Conservation (phyloP, 2,888 invertebrate species). For the Atrina japonica region DNA sequence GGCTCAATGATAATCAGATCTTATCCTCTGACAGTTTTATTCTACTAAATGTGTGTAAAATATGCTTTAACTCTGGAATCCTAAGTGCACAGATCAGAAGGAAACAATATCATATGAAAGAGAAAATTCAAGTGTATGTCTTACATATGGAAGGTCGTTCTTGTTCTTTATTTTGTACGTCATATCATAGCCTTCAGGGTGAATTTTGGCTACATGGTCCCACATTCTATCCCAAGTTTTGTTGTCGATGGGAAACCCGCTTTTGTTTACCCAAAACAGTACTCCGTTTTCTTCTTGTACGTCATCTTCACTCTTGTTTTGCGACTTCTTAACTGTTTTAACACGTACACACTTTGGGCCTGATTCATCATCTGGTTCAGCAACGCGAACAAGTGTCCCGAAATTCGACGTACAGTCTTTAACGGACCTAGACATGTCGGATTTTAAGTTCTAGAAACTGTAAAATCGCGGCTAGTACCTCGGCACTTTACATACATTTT, state of each 20-base stretch:
- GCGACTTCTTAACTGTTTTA: slow-evolving; percentile 50
- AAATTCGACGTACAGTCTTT: slow-evolving; percentile 28
- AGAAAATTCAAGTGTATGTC: background rate
- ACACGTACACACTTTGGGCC: slow-evolving; percentile 30
- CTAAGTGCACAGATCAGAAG: too few species aligned
- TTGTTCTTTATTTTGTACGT: slow-evolving; percentile 62
- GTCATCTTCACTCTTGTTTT: slow-evolving; percentile 60
- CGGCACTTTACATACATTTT: too few species aligned
- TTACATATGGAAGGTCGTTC: slow-evolving; percentile 66
- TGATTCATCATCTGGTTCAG: slow-evolving; percentile 41
- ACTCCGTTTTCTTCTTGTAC: slow-evolving; percentile 75
- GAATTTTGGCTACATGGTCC: slow-evolving; percentile 76
- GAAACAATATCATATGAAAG: too few species aligned
- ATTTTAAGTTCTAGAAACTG: too few species aligned
- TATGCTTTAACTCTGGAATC: too few species aligned
- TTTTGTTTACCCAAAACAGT: slow-evolving; percentile 79
- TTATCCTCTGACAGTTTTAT: too few species aligned
- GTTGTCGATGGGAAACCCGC: slow-evolving; percentile 79
- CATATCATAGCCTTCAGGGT: slow-evolving; percentile 73
- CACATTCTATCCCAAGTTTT: slow-evolving; percentile 80
- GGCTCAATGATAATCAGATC: too few species aligned
- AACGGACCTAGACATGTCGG: slow-evolving; percentile 16
- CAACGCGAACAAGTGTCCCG: slow-evolving; percentile 46
- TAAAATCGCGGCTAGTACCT: too few species aligned
- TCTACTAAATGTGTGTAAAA: too few species aligned